phyloP scores from a whole-genome alignment of 2,888 invertebrate species.

The Loripinus fragilis region DNA sequence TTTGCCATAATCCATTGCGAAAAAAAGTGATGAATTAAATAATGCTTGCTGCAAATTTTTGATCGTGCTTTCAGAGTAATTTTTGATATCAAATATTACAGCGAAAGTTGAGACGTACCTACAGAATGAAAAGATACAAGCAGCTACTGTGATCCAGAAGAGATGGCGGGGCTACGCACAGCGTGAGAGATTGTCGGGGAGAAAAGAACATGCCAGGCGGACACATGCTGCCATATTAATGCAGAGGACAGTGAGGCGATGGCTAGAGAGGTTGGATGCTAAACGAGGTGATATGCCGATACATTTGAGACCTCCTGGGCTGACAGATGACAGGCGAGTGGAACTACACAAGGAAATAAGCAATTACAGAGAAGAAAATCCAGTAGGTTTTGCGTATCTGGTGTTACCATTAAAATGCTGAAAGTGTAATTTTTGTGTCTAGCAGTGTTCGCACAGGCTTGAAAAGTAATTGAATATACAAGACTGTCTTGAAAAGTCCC shows the following conservation, averaged over 20 bases:
- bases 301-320: constrained; percentile 78
- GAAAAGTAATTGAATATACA: too few relatives aligned
- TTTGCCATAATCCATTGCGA: too few relatives aligned
- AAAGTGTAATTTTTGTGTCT: too few relatives aligned
- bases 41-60: too few relatives aligned
- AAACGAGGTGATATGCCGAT: constrained; percentile 72
- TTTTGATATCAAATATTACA: too few relatives aligned
- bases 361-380: constrained; percentile 77
- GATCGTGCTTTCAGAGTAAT: too few relatives aligned
- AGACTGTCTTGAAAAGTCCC: too few relatives aligned
- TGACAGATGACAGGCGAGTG: constrained; percentile 79
- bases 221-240: constrained; percentile 78
- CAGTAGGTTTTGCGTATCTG: too few relatives aligned
- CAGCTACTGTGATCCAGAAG: constrained; percentile 80
- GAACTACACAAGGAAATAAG: constrained; percentile 78
- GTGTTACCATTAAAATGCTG: too few relatives aligned
- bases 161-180: constrained; percentile 77
- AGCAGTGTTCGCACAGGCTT: too few relatives aligned
- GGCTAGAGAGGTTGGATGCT: constrained; percentile 74
- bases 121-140: constrained; percentile 74
- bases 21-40: too few relatives aligned
- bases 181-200: constrained; percentile 64
- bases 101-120: constrained; percentile 78
- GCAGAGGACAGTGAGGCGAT: constrained; percentile 80
- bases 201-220: constrained; percentile 60